Percentiles rank a stretch among this genome's conserved stretches.
Conservation (phyloP, 2,113 vertebrate genomes). For the Prochilodus magdalenae region DNA sequence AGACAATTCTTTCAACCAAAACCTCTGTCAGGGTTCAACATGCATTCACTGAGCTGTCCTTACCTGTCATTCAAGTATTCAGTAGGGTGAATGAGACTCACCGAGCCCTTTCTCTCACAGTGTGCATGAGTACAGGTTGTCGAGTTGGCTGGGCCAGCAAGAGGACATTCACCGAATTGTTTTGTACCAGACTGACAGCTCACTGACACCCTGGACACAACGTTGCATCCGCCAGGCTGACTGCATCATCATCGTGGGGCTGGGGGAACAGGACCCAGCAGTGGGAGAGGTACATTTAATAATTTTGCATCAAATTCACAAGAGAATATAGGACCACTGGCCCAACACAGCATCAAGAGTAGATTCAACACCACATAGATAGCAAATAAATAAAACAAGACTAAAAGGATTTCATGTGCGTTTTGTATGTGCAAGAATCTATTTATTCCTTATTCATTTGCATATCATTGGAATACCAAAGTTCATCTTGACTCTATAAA, state of each 20-base stretch:
- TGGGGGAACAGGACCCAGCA: conserved; percentile 91
- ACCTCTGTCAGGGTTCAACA: background rate
- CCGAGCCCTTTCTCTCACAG: conserved; percentile 62
- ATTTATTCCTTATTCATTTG: too few relatives aligned
- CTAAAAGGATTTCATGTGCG: too few relatives aligned
- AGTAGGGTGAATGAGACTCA: background rate
- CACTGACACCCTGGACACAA: conserved; percentile 93
- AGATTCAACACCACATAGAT: too few relatives aligned
- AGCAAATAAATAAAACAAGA: too few relatives aligned
- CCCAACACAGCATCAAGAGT: too few relatives aligned
- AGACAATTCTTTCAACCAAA: background rate
- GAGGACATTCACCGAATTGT: conserved; percentile 95
- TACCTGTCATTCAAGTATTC: background rate
- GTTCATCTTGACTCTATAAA: too few relatives aligned
- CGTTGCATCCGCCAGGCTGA: conserved; percentile 94
- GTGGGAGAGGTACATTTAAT: conserved; percentile 85
- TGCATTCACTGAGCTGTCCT: background rate
- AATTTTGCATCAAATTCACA: background rate
- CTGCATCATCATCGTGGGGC: conserved; percentile 92
- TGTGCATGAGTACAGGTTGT: conserved; percentile 91
- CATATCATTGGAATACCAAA: too few relatives aligned
- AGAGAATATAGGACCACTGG: background rate
- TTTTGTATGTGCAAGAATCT: too few relatives aligned
- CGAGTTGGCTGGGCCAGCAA: conserved; percentile 95
- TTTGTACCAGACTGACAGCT: conserved; percentile 90